Evolutionary conservation across 1,140 invertebrate genomes (phyloP).

Genomic region (Solenopsis invicta): DNA sequence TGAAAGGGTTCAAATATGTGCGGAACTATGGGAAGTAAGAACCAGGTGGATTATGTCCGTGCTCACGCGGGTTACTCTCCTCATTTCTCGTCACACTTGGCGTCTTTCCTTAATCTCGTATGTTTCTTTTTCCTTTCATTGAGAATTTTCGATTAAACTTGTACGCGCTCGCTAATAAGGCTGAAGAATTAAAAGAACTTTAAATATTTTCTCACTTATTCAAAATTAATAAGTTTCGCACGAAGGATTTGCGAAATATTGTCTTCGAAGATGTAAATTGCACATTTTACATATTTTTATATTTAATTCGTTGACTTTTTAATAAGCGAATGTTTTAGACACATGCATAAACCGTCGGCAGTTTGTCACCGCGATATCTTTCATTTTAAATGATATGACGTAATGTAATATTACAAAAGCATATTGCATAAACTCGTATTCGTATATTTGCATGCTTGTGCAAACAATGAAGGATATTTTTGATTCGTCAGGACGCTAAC

Average conservation of each 20-base stretch:
- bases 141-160: not conserved
- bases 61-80: constrained; percentile 42
- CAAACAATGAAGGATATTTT: constrained; percentile 29
- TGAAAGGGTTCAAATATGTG: constrained; percentile 59
- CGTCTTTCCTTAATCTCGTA: constrained; percentile 21
- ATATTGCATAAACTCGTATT: not conserved
- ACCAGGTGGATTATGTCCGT: constrained; percentile 56
- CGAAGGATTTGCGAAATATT: not conserved
- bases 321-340: not conserved
- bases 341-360: not conserved
- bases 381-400: not conserved
- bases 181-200: not conserved
- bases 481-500: constrained; percentile 33
- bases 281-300: not conserved
- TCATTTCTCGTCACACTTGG: constrained; percentile 35
- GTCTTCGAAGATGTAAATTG: not conserved
- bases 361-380: constrained; percentile 2
- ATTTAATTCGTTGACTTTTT: not conserved
- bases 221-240: not conserved
- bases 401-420: not conserved
- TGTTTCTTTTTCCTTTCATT: constrained; percentile 16
- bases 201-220: not conserved
- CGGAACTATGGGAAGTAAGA: constrained; percentile 56
- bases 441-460: not conserved
- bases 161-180: not conserved